A percentile compares a stretch with the other conserved stretches of the same genome.
These are phyloP conservation scores for Halocynthia aurantium DNA, from an alignment of 23 tunicate genomes.

Conservation along the genomic window DNA sequence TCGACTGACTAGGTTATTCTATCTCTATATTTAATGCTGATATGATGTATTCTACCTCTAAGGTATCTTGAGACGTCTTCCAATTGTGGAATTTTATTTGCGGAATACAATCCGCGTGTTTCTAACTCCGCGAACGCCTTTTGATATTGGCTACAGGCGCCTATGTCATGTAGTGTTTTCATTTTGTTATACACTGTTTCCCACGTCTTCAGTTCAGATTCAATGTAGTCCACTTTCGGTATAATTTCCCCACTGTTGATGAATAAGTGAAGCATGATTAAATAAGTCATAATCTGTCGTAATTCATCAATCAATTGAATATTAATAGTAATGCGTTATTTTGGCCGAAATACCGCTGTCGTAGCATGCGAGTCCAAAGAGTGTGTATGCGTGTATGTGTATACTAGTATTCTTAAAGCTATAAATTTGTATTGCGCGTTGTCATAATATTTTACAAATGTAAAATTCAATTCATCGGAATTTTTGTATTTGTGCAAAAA, in stretches of 20 bases:
- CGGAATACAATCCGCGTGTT: conserved; percentile 28
- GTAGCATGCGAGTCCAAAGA: no score
- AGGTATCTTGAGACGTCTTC: conserved; percentile 53
- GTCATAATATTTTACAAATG: background rate
- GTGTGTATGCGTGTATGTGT: no score
- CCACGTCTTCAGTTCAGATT: conserved; percentile 74
- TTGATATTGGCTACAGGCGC: conserved; percentile 63
- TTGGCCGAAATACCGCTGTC: no score
- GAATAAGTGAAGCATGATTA: background rate
- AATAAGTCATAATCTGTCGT: no score
- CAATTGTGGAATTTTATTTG: conserved; percentile 64
- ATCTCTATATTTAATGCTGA: background rate
- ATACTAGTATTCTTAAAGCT: no score
- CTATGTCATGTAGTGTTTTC: conserved; percentile 22
- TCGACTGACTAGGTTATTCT: no score
- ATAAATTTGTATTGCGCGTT: background rate
- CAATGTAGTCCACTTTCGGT: conserved; percentile 59
- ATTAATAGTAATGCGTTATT: no score
- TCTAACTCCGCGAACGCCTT: conserved; percentile 41
- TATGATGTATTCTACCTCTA: conserved; percentile 23
- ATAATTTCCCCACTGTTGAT: conserved; percentile 40
- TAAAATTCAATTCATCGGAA: background rate
- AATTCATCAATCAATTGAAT: no score
- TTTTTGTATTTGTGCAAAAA: background rate
- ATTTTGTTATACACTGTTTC: conserved; percentile 41